Evolutionary conservation across 2,888 invertebrate genomes (phyloP).

Genomic region (Rotaria socialis): DNA sequence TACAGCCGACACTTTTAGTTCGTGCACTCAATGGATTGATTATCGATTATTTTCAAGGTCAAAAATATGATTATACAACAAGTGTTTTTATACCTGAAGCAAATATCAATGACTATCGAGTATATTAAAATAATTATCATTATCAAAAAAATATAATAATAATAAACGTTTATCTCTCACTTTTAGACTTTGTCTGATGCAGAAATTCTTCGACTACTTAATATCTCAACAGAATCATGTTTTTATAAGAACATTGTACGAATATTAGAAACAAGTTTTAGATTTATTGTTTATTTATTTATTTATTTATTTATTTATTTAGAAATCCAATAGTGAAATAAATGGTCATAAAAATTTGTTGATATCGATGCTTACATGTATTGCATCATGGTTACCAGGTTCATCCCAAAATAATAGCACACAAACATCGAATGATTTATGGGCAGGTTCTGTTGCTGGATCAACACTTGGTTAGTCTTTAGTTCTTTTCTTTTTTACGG

Average conservation of each 20-base stretch:
- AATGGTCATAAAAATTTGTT: not conserved
- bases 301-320: not conserved
- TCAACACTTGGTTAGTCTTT: not conserved
- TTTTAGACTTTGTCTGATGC: constrained; percentile 16
- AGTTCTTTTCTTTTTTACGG: not conserved
- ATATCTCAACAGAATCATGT: constrained; percentile 21
- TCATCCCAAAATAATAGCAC: not conserved
- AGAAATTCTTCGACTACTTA: constrained; percentile 21
- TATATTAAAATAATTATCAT: not conserved
- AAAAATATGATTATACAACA: constrained; percentile 29
- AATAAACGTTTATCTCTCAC: no score
- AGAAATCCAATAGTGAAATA: not conserved
- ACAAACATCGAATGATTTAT: constrained; percentile 11
- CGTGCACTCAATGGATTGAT: constrained; percentile 6
- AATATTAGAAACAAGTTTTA: not conserved
- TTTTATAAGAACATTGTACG: constrained; percentile 34
- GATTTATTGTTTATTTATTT: not conserved
- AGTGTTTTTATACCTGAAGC: constrained; percentile 36
- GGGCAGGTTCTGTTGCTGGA: constrained; percentile 15
- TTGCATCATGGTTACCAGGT: constrained; percentile 16
- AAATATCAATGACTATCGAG: constrained; percentile 31
- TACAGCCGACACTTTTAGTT: not conserved
- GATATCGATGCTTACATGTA: not conserved
- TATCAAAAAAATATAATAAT: no score
- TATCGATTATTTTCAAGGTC: not conserved